These are phyloP conservation scores for Drosophila sturtevanti DNA, from an alignment of 1,140 invertebrate species.

Conservation along the genomic window DNA sequence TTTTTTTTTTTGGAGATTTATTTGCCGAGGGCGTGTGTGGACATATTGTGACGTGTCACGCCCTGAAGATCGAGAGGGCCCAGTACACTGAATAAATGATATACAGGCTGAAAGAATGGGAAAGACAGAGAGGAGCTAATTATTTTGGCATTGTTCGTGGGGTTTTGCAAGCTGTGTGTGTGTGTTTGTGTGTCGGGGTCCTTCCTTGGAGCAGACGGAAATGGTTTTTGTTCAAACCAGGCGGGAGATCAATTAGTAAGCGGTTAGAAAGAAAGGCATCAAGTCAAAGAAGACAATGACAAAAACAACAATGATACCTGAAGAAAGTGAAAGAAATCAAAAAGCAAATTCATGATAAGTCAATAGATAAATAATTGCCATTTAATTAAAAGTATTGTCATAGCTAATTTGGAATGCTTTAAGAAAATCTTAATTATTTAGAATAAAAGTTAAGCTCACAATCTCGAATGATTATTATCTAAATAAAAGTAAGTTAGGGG, in stretches of 20 bases:
- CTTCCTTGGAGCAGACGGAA: conserved; percentile 40
- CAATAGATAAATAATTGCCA: not conserved
- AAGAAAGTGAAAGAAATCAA: not conserved
- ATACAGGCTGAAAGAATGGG: conserved; percentile 55
- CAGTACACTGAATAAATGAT: not conserved
- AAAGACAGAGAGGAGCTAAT: conserved; percentile 60
- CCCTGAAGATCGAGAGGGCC: conserved; percentile 45
- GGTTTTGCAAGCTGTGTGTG: conserved; percentile 55
- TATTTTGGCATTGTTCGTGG: conserved; percentile 69
- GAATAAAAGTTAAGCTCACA: no score
- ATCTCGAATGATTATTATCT: no score
- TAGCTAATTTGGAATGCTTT: not conserved
- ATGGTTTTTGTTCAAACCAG: conserved; percentile 1
- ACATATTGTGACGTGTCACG: conserved; percentile 78
- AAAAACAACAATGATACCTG: not conserved
- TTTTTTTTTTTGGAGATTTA: conserved; percentile 55
- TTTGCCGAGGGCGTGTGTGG: conserved; percentile 67
- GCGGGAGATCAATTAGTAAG: conserved; percentile 56
- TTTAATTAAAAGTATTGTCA: not conserved
- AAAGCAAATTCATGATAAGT: not conserved
- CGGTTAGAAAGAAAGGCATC: conserved; percentile 30
- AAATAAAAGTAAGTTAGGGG: no score
- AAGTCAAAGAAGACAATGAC: conserved; percentile 21
- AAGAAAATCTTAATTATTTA: no score
- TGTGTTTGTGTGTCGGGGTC: not conserved